phyloP scores from a whole-genome alignment of 2,113 vertebrate genomes.

The Balaenoptera acutorostrata region DNA sequence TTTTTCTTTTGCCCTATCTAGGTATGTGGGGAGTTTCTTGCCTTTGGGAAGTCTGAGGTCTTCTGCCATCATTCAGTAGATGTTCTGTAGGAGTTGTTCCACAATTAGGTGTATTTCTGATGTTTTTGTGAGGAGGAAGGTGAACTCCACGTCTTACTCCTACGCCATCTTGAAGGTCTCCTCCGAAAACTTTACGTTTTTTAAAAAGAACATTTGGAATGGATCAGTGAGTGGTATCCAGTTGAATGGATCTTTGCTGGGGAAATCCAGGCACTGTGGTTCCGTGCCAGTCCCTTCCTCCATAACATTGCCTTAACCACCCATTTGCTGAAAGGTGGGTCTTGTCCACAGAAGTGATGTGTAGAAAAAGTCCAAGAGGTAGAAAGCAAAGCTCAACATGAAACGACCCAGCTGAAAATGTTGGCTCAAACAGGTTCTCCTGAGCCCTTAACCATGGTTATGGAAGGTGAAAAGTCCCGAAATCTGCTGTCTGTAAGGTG shows the following conservation, averaged over 20 bases:
- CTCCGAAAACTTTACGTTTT: not conserved
- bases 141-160: no score
- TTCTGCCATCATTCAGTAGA: no score
- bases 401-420: not conserved
- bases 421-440: not conserved
- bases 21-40: no score
- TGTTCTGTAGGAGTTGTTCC: no score
- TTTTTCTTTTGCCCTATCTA: no score
- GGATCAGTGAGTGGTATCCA: not conserved
- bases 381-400: not conserved
- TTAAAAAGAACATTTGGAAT: not conserved
- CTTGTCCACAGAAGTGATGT: not conserved
- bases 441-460: not conserved
- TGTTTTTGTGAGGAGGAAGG: no score
- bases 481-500: no score
- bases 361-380: not conserved
- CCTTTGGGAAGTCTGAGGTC: no score
- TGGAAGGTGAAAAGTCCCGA: no score
- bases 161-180: no score
- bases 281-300: fast-evolving
- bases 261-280: not conserved
- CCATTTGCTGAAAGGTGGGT: not conserved
- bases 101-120: no score
- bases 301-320: not conserved
- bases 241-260: not conserved